Conservation (phyloP, 2,113 vertebrate species). For the Sapajus apella region DNA sequence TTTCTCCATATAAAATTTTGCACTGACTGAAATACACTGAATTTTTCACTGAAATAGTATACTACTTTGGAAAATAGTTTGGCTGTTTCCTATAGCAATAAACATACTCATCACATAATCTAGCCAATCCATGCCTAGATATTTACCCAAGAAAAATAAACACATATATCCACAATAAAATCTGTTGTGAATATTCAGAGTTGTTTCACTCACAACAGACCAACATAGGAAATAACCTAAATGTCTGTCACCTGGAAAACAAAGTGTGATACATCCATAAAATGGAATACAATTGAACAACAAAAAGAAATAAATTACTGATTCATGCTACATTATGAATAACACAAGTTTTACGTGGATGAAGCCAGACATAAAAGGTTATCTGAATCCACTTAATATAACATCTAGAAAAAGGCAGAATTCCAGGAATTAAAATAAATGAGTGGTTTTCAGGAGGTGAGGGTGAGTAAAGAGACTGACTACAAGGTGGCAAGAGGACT, state of each 20-base stretch:
- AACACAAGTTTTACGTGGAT: background rate
- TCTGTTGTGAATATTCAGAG: background rate
- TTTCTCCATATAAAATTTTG: conserved; percentile 27
- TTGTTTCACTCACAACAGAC: background rate
- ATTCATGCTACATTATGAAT: background rate
- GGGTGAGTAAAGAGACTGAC: background rate
- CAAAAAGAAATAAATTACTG: background rate
- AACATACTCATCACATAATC: background rate
- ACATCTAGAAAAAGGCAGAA: background rate
- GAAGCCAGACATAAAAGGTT: background rate
- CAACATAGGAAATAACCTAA: background rate
- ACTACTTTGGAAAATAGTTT: background rate
- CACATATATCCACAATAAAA: background rate
- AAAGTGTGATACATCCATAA: background rate
- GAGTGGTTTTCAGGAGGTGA: background rate
- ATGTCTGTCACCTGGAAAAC: background rate
- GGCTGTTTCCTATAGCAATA: conserved; percentile 8
- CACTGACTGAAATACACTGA: background rate
- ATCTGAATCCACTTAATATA: background rate
- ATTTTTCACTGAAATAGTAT: background rate
- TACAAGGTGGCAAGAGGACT: background rate
- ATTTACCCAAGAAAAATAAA: conserved; percentile 36
- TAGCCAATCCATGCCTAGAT: background rate
- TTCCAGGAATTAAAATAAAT: conserved; percentile 1
- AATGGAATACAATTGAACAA: background rate